Evolutionary conservation across 2,113 vertebrate genomes (phyloP), one percentile per base, ranked within the genome.

Genomic region (Anolis carolinensis): DNA sequence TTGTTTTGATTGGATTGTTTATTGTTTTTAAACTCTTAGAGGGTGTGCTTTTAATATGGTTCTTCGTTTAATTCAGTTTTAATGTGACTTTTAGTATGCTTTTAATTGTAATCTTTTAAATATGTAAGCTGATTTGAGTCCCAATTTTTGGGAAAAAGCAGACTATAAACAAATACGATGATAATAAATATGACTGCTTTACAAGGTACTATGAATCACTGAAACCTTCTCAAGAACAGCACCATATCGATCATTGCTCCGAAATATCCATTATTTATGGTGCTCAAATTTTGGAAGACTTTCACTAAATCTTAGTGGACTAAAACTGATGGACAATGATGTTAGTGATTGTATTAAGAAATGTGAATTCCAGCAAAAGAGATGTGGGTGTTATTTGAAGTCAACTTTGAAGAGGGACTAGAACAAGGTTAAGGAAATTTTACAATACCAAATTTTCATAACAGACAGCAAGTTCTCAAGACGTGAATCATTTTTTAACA

Each of bases 401-500:
- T 62, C 65, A 1, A 27, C 25, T 65, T 9, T 50, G 20, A 32
- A 72, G 16, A 62, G 5, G 62, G 44, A 25, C 30, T 80, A 44
- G 30, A 52, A n/a, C 76, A 80, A 1, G 50, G 11, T 25, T 39
- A 79, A 2, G 21, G 32, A 59, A 65, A 14, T 18, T 85, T 10
- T 79, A 55, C 36, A 44, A 48, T 44, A 71, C 16, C 50, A 78
- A 79, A 23, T 25, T 44, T 62, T 81, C 73, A 9, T 73, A 7
- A 27, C 32, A 48, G 63, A 5, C 7, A 44, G 30, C 13, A 16
- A 6, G 6, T 70, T 62, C 55, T 74, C 81, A 83, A 72, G 39
- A 81, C 39, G 75, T 32, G 90, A 27, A 88, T 59, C 11, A 55
- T 79, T 74, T 80, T 18, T 52, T 30, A 85, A 55, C 44, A 55